Percentiles rank a stretch among this genome's conserved stretches.
Evolutionary conservation across 2,888 invertebrate genomes (phyloP).

Genomic region (Ectemnius lituratus): DNA sequence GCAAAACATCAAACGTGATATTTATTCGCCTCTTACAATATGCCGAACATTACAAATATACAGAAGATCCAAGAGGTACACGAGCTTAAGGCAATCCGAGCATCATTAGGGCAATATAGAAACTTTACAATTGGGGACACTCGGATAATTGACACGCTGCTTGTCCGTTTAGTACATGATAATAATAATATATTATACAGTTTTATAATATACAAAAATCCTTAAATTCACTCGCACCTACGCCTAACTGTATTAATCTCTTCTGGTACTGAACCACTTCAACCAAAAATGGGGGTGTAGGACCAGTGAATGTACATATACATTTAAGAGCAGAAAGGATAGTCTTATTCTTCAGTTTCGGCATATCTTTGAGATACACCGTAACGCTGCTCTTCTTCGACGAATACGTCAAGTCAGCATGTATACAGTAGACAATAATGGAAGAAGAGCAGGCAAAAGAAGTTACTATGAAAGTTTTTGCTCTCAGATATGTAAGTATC

Average conservation of each 20-base stretch:
- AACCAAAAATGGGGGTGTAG: too few species aligned
- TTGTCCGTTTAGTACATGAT: slow-evolving; percentile 9
- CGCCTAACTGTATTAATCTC: not conserved
- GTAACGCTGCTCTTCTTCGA: too few species aligned
- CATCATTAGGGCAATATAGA: not conserved
- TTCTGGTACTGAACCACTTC: too few species aligned
- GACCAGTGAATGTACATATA: too few species aligned
- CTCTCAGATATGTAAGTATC: not conserved
- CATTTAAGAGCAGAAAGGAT: too few species aligned
- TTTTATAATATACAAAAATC: slow-evolving; percentile 7
- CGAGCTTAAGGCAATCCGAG: slow-evolving; percentile 7
- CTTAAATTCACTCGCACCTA: not conserved
- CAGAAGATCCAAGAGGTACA: slow-evolving; percentile 2
- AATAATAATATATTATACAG: slow-evolving; percentile 9
- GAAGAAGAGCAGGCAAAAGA: not conserved
- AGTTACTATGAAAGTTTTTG: not conserved
- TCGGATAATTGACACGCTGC: slow-evolving; percentile 7
- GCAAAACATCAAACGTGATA: slow-evolving; percentile 4
- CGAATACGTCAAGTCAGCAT: not conserved
- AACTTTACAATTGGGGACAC: slow-evolving; percentile 8
- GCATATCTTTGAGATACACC: too few species aligned
- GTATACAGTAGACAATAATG: not conserved
- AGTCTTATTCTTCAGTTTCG: too few species aligned
- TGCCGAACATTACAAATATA: slow-evolving; percentile 1
- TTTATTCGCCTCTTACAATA: slow-evolving; percentile 6